Evolutionary conservation across 2,888 invertebrate genomes (phyloP).

Genomic region (Lordiphosa fenestrarum): DNA sequence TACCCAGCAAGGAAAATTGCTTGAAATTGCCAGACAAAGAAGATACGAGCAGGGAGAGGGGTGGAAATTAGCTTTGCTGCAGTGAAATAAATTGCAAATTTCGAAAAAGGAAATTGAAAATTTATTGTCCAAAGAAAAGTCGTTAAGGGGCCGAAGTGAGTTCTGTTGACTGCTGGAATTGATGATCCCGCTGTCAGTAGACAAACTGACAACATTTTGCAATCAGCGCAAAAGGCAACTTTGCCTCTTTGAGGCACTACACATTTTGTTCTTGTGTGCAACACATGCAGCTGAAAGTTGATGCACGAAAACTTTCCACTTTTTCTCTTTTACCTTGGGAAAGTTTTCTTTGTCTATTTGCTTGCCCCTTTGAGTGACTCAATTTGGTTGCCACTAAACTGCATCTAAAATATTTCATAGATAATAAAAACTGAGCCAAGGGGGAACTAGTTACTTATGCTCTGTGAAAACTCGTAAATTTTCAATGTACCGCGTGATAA

Average conservation of each 20-base stretch:
- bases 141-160: conserved; percentile 17
- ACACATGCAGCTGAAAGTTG: conserved; percentile 59
- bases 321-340: conserved; percentile 20
- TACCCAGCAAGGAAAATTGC: conserved; percentile 9
- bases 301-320: conserved; percentile 39
- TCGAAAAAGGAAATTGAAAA: conserved; percentile 55
- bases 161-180: conserved; percentile 20
- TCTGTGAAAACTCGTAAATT: conserved; percentile 48
- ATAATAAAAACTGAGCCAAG: conserved; percentile 53
- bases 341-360: conserved; percentile 32
- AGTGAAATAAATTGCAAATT: conserved; percentile 53
- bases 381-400: conserved; percentile 32
- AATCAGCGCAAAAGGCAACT: conserved; percentile 10
- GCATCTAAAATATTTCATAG: conserved; percentile 46
- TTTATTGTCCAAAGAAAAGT: conserved; percentile 53
- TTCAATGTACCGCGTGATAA: conserved; percentile 46
- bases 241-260: conserved; percentile 24
- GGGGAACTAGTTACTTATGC: conserved; percentile 37
- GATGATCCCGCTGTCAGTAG: conserved; percentile 27
- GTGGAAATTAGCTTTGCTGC: conserved; percentile 46
- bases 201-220: conserved; percentile 40
- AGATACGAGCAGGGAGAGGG: not conserved
- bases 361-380: conserved; percentile 27
- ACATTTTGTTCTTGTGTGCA: conserved; percentile 55
- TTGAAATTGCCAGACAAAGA: conserved; percentile 16